Evolutionary conservation across 2,797 vertebrate genomes (phyloP).

Genomic region (Podargus strigoides): DNA sequence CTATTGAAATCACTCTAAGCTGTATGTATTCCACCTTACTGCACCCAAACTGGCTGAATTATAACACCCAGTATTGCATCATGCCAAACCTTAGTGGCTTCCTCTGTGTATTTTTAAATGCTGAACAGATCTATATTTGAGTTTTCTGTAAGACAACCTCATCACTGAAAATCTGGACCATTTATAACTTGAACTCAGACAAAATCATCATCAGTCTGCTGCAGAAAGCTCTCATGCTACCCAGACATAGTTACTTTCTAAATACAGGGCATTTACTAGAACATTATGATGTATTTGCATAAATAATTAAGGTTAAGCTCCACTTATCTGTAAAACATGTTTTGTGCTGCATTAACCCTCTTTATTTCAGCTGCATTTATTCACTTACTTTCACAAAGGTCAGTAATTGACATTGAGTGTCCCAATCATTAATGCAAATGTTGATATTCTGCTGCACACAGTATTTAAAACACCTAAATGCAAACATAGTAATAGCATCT

Average conservation of each 20-base stretch:
- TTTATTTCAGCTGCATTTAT: neutral
- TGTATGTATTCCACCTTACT: neutral
- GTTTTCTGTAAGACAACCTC: neutral
- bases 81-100: neutral
- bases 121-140: neutral
- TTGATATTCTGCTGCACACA: neutral
- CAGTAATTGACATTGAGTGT: neutral
- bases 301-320: constrained; percentile 12
- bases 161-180: neutral
- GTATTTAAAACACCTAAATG: neutral
- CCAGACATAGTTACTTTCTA: neutral
- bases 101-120: neutral
- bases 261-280: neutral
- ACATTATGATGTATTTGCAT: neutral
- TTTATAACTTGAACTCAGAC: neutral
- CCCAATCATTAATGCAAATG: neutral
- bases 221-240: neutral
- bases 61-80: neutral
- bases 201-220: neutral
- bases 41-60: neutral
- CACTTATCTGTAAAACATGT: neutral
- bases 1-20: constrained; percentile 40
- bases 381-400: neutral
- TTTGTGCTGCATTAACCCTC: neutral
- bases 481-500: neutral